A percentile compares a stretch with the other conserved stretches of the same genome.
These are phyloP conservation scores for Neocrepidodera transversa DNA, from an alignment of 2,888 invertebrate genomes.

Conservation along the genomic window DNA sequence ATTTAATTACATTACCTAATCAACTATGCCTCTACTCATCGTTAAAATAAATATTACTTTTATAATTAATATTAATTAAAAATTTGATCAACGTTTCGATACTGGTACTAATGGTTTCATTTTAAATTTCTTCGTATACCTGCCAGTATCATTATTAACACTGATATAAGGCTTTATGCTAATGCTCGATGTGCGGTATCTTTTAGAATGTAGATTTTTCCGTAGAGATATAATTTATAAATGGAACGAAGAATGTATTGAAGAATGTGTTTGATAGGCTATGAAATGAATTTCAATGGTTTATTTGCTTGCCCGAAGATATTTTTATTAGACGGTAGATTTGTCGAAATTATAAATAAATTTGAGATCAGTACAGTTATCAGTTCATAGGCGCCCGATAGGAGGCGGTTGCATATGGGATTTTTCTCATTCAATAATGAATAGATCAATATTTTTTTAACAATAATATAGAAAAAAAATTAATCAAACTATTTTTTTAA, in stretches of 20 bases:
- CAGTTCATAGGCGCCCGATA: too few relatives aligned
- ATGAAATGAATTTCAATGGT: slow-evolving; percentile 23
- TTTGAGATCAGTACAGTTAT: too few relatives aligned
- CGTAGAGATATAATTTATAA: slow-evolving; percentile 30
- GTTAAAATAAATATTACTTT: too few relatives aligned
- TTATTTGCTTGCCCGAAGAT: slow-evolving; percentile 19
- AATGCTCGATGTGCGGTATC: slow-evolving; percentile 30
- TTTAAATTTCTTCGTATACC: background rate
- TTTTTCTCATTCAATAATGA: too few relatives aligned
- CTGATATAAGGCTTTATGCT: slow-evolving; percentile 12
- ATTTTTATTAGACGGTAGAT: background rate
- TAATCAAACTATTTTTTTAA: too few relatives aligned
- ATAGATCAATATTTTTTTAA: too few relatives aligned
- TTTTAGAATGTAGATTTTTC: slow-evolving; percentile 34
- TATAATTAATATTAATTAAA: too few relatives aligned
- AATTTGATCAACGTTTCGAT: background rate
- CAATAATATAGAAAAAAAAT: too few relatives aligned
- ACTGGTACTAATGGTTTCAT: background rate
- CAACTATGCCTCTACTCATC: too few relatives aligned
- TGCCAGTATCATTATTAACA: background rate
- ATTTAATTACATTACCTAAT: too few relatives aligned
- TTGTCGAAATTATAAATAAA: too few relatives aligned
- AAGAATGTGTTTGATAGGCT: slow-evolving; percentile 28
- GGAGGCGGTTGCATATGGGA: too few relatives aligned
- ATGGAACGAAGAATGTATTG: slow-evolving; percentile 32